Evolutionary conservation across 2,113 vertebrate species (phyloP), one percentile per base, ranked within the genome.

Genomic region (Cynopterus brachyotis): DNA sequence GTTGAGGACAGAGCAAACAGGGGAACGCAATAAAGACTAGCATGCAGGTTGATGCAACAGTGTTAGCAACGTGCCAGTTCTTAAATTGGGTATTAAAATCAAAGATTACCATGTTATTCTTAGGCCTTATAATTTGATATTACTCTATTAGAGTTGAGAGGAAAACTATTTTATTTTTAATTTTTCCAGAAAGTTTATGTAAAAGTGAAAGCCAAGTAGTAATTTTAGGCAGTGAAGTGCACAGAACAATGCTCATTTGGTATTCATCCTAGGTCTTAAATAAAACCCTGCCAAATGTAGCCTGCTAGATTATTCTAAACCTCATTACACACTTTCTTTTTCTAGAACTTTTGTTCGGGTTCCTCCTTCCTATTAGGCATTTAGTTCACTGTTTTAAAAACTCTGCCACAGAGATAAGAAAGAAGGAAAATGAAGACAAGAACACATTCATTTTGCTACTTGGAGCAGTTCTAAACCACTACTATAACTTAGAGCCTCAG

Each of bases 291-390:
- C 92, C 97, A 96, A 82, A 26, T 30, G 53, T 6, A 62, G 89
- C 55, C 80, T 40, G 59, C 79, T 75, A 81, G 67, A 60, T 89
- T 67, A 89, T 60, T 75, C 90, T 76, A 40, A 87, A 89, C 83
- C 59, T 84, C 87, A 86, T 91, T 91, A 87, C 75, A 87, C 90
- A 55, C 28, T 55, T 76, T 92, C 96, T 96, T 92, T 94, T 87
- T 89, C 92, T 84, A 89, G 83, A 79, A 59, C 13, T 75, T 96
- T 86, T 91, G 69, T 90, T 89, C 53, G 32, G 3, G 55, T 92
- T 95, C 90, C 73, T 90, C 69, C 82, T 85, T 97, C 75, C 89
- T 89, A 45, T 75, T 24, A 82, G 57, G 73, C 73, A 89, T 75
- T 92, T 70, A 70, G 87, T 83, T 93, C 79, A 89, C 47, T 83